These are phyloP conservation scores for Trichogramma evanescens DNA, from an alignment of 2,888 invertebrate genomes.

Conservation along the genomic window DNA sequence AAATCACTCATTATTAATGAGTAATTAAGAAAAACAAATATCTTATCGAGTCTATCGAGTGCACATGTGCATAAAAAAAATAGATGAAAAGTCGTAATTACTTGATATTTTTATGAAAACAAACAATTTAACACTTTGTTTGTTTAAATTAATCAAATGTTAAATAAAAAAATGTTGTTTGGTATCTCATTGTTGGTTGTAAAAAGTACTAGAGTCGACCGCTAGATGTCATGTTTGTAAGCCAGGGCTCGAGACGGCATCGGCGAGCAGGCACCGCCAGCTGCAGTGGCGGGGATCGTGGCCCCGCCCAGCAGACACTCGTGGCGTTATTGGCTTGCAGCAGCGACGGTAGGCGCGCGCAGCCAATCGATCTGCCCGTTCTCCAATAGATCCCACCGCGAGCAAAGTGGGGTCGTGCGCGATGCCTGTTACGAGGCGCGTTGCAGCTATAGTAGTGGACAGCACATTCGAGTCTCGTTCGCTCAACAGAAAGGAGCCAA, in stretches of 20 bases:
- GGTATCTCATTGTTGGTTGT: no score
- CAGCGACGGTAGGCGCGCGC: conserved; percentile 46
- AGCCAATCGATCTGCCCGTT: conserved; percentile 44
- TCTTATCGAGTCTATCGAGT: no score
- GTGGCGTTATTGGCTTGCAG: conserved; percentile 34
- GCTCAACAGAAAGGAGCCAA: conserved; percentile 5
- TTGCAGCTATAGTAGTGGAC: conserved; percentile 22
- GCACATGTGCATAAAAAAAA: no score
- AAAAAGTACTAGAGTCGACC: not conserved
- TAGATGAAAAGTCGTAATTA: no score
- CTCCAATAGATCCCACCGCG: conserved; percentile 15
- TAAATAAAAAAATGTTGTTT: no score
- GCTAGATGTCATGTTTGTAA: not conserved
- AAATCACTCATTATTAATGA: no score
- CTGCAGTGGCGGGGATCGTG: not conserved
- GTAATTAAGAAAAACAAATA: no score
- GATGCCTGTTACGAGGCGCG: conserved; percentile 17
- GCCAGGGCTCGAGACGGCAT: not conserved
- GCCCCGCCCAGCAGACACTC: not conserved
- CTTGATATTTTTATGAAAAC: no score
- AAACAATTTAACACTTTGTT: no score
- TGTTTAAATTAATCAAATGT: no score
- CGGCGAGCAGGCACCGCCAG: not conserved
- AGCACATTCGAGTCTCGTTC: conserved; percentile 12
- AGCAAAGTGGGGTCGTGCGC: conserved; percentile 16